Evolutionary conservation across 1,140 invertebrate species (phyloP).

Genomic region (Drosophila pruinosa): DNA sequence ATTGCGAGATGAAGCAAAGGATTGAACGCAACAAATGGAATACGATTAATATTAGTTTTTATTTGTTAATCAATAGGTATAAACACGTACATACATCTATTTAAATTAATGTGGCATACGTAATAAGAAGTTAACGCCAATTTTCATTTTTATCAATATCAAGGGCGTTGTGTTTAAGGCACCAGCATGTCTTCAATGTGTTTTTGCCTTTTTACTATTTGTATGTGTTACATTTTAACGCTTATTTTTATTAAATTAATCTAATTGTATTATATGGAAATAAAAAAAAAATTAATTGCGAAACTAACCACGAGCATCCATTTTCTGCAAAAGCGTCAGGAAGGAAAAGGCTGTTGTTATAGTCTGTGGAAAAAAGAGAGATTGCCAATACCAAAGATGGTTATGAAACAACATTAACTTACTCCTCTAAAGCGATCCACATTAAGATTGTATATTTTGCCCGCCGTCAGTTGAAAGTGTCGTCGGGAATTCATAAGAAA

Average conservation of each 20-base stretch:
- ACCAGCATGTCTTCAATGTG: conserved; percentile 19
- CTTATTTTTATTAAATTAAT: conserved; percentile 47
- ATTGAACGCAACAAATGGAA: conserved; percentile 18
- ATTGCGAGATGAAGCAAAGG: conserved; percentile 1
- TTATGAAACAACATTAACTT: conserved; percentile 1
- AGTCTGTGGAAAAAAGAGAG: conserved; percentile 43
- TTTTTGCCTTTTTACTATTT: conserved; percentile 37
- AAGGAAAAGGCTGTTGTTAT: conserved; percentile 79
- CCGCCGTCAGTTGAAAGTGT: conserved; percentile 65
- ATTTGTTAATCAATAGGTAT: conserved; percentile 23
- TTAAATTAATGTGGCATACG: conserved; percentile 1
- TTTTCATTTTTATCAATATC: conserved; percentile 3
- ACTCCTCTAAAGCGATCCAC: conserved; percentile 68
- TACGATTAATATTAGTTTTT: conserved; percentile 12
- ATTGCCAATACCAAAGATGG: not conserved
- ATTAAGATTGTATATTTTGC: conserved; percentile 69
- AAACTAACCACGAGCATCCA: conserved; percentile 59
- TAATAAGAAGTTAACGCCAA: not conserved
- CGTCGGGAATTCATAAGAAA: conserved; percentile 60
- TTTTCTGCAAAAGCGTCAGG: conserved; percentile 69
- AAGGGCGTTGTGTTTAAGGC: conserved; percentile 28
- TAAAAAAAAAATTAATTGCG: conserved; percentile 3
- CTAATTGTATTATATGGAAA: conserved; percentile 39
- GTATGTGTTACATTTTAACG: conserved; percentile 31
- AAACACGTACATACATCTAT: not conserved